These are phyloP conservation scores for Nebria salina DNA, from an alignment of 2,888 invertebrate species.

Conservation along the genomic window DNA sequence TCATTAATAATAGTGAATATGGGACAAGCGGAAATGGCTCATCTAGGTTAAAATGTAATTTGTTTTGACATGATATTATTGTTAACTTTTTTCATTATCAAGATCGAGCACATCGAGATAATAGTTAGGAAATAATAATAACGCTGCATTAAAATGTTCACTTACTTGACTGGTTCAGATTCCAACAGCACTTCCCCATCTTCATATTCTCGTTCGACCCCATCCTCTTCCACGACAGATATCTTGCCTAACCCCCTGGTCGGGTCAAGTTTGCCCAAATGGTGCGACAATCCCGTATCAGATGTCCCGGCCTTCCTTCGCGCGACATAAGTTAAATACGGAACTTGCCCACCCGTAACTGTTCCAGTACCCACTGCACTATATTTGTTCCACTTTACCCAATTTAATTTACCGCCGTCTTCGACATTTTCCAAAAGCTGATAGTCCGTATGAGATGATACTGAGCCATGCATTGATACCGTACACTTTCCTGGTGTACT, in stretches of 20 bases:
- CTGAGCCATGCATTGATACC: constrained; percentile 70
- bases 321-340: constrained; percentile 56
- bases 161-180: constrained; percentile 73
- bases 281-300: constrained; percentile 62
- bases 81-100: neutral
- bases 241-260: constrained; percentile 73
- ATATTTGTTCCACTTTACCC: constrained; percentile 81
- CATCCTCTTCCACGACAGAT: constrained; percentile 72
- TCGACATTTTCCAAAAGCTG: constrained; percentile 83
- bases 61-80: neutral
- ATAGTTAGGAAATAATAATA: neutral
- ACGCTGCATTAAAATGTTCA: constrained; percentile 25
- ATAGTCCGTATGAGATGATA: constrained; percentile 67
- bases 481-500: constrained; percentile 65
- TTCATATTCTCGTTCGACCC: constrained; percentile 67
- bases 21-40: neutral
- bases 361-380: constrained; percentile 75
- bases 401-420: constrained; percentile 77
- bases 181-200: constrained; percentile 83
- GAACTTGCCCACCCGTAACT: constrained; percentile 68
- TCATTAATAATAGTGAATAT: neutral
- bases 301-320: constrained; percentile 50
- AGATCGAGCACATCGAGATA: neutral
- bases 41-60: constrained; percentile 1
- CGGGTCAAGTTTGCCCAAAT: constrained; percentile 77